A percentile compares a stretch with the other conserved stretches of the same genome.
Evolutionary conservation across 2,888 invertebrate genomes (phyloP).

Genomic region (Barypeithes pellucidus): DNA sequence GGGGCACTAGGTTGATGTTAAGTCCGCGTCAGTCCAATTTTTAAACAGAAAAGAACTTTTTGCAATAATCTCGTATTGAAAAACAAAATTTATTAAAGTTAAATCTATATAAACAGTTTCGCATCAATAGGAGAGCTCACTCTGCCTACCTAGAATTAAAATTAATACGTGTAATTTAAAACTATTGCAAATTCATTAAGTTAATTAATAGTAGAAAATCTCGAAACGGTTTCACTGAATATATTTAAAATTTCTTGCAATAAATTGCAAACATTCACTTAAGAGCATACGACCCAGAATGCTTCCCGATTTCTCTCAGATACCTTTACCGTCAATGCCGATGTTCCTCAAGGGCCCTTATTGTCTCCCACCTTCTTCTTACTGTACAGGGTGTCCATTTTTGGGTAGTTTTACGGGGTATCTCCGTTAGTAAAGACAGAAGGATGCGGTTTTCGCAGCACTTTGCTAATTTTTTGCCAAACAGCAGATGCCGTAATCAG

Average conservation of each 20-base stretch:
- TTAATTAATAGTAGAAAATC: conserved; percentile 22
- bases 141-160: background rate
- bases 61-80: background rate
- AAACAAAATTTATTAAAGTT: background rate
- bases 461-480: no score
- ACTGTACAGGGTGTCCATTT: no score
- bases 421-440: no score
- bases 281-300: no score
- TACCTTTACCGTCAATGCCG: no score
- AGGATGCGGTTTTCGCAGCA: no score
- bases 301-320: no score
- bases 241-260: conserved; percentile 13
- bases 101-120: background rate
- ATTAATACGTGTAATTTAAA: conserved; percentile 16
- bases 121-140: background rate
- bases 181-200: conserved; percentile 17
- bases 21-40: conserved; percentile 4
- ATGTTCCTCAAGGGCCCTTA: no score
- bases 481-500: no score
- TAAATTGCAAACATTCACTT: conserved; percentile 18
- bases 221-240: conserved; percentile 17
- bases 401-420: no score
- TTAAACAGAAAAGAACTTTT: conserved; percentile 1
- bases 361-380: no score
- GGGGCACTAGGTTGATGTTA: conserved; percentile 30